phyloP scores from a whole-genome alignment of 2,888 invertebrate species.

The Trisateles emortualis region DNA sequence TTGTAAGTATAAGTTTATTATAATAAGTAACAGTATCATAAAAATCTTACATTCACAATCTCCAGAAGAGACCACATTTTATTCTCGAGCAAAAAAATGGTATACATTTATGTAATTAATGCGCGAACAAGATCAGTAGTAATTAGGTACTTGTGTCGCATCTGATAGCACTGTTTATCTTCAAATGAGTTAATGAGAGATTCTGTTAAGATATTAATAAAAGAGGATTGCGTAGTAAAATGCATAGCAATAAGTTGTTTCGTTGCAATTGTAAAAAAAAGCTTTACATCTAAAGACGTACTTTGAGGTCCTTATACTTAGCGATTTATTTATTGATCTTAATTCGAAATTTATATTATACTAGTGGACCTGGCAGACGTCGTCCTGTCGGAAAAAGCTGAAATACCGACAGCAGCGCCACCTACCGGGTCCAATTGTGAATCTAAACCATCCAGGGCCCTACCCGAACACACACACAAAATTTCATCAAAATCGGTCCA shows the following conservation, averaged over 20 bases:
- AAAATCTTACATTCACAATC: not conserved
- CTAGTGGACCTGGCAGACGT: too few species aligned
- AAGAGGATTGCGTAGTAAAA: not conserved
- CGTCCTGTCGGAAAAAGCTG: too few species aligned
- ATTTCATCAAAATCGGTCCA: too few species aligned
- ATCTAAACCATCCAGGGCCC: too few species aligned
- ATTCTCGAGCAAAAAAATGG: not conserved
- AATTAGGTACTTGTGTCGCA: constrained; percentile 24
- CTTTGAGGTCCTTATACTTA: too few species aligned
- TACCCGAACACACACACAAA: too few species aligned
- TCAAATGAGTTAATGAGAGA: constrained; percentile 39
- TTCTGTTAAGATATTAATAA: constrained; percentile 21
- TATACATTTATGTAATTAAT: constrained; percentile 20
- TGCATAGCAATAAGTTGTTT: not conserved
- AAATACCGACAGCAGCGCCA: too few species aligned
- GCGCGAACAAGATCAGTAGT: constrained; percentile 28
- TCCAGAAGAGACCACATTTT: not conserved
- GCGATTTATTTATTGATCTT: too few species aligned
- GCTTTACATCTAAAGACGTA: too few species aligned
- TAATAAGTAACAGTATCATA: not conserved
- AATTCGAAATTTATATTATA: too few species aligned
- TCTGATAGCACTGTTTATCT: constrained; percentile 27
- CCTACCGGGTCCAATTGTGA: too few species aligned
- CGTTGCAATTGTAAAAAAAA: not conserved
- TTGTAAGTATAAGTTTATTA: too few species aligned